These are phyloP conservation scores for Leucoraja erinaceus DNA, from an alignment of 2,113 vertebrate species.

Conservation along the genomic window DNA sequence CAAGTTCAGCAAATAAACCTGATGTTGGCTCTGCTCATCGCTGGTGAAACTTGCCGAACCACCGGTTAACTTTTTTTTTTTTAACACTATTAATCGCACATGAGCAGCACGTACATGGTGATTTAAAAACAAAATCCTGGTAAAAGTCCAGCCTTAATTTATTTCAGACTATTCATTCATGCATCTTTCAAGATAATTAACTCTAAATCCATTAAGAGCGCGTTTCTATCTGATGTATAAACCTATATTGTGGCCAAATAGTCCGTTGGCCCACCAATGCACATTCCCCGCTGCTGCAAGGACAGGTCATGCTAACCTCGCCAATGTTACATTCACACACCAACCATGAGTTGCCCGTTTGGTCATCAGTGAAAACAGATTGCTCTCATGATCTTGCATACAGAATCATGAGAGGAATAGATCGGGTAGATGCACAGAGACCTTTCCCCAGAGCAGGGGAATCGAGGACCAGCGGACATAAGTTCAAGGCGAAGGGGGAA, in stretches of 20 bases:
- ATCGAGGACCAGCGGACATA: too few relatives aligned
- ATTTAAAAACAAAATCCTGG: background rate
- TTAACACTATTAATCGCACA: background rate
- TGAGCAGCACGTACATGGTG: background rate
- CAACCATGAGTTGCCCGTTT: background rate
- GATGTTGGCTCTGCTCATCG: background rate
- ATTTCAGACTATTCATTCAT: slow-evolving; percentile 13
- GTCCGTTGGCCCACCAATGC: background rate
- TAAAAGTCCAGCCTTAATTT: background rate
- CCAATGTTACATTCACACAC: background rate
- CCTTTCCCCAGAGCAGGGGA: too few relatives aligned
- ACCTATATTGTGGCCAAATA: background rate
- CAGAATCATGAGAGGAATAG: too few relatives aligned
- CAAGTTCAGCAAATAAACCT: background rate
- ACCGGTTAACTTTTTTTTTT: background rate
- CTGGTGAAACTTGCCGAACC: background rate
- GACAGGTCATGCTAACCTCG: background rate
- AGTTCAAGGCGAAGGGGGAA: too few relatives aligned
- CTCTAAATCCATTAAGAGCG: background rate
- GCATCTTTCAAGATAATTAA: slow-evolving; percentile 9
- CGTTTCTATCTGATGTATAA: background rate
- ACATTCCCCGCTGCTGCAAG: too few relatives aligned
- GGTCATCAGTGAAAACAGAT: background rate
- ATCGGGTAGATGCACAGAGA: too few relatives aligned
- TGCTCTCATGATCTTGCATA: too few relatives aligned